phyloP scores from a whole-genome alignment of 2,113 vertebrate species.

The Neoarius graeffei region DNA sequence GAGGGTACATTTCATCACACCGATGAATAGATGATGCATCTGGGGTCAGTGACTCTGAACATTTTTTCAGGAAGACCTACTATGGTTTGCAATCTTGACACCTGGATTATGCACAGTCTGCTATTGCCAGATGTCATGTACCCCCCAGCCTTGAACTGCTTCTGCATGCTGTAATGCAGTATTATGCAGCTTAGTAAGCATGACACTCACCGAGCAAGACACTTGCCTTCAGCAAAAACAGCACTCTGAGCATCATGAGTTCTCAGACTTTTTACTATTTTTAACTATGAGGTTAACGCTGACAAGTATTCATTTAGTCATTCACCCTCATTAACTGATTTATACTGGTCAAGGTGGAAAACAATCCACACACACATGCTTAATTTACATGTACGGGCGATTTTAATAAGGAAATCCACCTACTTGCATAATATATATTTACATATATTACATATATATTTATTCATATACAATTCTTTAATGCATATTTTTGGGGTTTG shows the following conservation, averaged over 20 bases:
- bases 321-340: not conserved
- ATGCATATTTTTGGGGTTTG: not conserved
- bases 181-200: conserved; percentile 20
- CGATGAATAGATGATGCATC: conserved; percentile 5
- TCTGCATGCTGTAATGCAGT: not conserved
- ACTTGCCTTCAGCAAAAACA: conserved; percentile 2
- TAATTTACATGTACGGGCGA: not conserved
- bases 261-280: not conserved
- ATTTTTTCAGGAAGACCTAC: conserved; percentile 1
- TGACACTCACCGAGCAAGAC: not conserved
- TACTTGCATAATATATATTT: not conserved
- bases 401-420: not conserved
- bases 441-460: too few relatives aligned
- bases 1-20: conserved; percentile 13
- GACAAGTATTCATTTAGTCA: not conserved
- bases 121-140: not conserved
- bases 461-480: not conserved
- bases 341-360: not conserved
- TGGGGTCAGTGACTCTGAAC: not conserved
- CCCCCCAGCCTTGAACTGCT: not conserved
- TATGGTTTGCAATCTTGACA: not conserved
- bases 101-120: not conserved
- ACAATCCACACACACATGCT: not conserved
- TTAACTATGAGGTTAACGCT: not conserved
- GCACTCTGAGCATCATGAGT: not conserved